Evolutionary conservation across 1,140 invertebrate genomes (phyloP).

Genomic region (Nasonia longicornis): DNA sequence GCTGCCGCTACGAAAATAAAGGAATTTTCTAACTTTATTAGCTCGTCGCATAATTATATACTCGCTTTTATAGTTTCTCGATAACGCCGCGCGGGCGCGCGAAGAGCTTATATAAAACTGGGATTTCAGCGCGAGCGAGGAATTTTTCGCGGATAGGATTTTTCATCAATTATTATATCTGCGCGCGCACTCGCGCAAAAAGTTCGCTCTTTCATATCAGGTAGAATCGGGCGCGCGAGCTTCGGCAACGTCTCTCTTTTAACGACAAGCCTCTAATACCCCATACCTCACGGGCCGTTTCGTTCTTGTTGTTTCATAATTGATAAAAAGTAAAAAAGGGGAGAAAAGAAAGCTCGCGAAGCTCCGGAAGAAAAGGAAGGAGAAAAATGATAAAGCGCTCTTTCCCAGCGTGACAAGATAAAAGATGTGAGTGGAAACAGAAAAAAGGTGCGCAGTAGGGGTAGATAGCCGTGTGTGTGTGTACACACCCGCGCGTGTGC

Average conservation of each 20-base stretch:
- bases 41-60: constrained; percentile 20
- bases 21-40: constrained; percentile 36
- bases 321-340: neutral
- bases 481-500: neutral
- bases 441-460: neutral
- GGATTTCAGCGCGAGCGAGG: neutral
- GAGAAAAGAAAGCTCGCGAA: neutral
- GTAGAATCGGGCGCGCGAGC: no score
- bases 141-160: neutral
- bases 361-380: neutral
- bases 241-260: no score
- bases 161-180: no score
- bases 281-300: neutral
- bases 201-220: no score
- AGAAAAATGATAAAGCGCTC: constrained; percentile 19
- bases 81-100: neutral
- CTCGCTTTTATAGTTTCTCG: constrained; percentile 35
- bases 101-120: neutral
- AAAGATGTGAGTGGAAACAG: constrained; percentile 22
- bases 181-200: no score
- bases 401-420: constrained; percentile 19
- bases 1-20: constrained; percentile 12
- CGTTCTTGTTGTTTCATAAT: neutral
- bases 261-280: neutral
- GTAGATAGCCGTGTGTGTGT: no score